These are phyloP conservation scores for Aix galericulata DNA, from an alignment of 2,113 vertebrate species.

Conservation along the genomic window DNA sequence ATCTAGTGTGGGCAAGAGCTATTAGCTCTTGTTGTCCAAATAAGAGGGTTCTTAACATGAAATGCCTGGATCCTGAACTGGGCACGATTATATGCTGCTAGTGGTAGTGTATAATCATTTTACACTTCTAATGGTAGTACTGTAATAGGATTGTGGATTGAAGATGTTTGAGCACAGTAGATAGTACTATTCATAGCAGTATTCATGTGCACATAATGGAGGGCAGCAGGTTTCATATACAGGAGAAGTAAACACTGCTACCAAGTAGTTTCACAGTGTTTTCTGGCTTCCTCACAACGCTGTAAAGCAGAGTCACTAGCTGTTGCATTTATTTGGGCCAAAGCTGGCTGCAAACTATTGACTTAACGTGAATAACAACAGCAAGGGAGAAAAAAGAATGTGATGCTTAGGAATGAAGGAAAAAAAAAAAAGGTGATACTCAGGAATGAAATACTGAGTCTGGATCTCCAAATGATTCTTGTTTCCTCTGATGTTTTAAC, in stretches of 20 bases:
- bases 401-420: not conserved
- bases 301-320: not conserved
- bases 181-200: not conserved
- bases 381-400: too few species aligned
- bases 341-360: not conserved
- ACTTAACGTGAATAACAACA: not conserved
- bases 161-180: not conserved
- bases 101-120: too few species aligned
- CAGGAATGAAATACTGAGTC: not conserved
- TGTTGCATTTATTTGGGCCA: not conserved
- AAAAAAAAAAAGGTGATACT: not conserved
- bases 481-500: not conserved
- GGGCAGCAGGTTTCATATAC: not conserved
- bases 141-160: not conserved
- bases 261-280: not conserved
- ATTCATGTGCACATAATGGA: not conserved
- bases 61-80: not conserved
- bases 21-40: not conserved
- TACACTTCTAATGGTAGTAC: not conserved
- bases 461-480: not conserved
- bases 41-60: not conserved
- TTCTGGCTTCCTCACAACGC: not conserved
- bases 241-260: not conserved
- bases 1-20: not conserved
- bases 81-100: not conserved